Conservation (phyloP, 1,140 invertebrate genomes). For the Sogatella furcifera region DNA sequence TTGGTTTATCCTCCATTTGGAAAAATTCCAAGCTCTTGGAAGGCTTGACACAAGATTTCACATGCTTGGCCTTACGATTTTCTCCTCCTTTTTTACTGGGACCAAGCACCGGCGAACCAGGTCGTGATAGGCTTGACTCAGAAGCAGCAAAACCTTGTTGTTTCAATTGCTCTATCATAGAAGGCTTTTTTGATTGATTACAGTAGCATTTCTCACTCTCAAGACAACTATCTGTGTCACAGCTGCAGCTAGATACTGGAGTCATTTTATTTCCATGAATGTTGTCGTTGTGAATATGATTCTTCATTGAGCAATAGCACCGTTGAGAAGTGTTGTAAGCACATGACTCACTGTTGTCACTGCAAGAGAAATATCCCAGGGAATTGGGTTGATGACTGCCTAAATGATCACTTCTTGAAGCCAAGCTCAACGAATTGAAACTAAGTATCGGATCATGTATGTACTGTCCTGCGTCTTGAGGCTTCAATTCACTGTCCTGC, state of each 20-base stretch:
- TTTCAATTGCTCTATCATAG: slow-evolving; percentile 39
- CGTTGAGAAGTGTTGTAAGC: slow-evolving; percentile 59
- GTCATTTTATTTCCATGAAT: background rate
- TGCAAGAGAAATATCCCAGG: slow-evolving; percentile 64
- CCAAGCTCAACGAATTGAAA: no score
- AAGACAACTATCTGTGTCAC: slow-evolving; percentile 75
- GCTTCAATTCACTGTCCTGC: background rate
- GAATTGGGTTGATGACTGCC: slow-evolving; percentile 10
- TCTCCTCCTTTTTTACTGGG: slow-evolving; percentile 27
- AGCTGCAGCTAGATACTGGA: slow-evolving; percentile 41
- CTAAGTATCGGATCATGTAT: background rate
- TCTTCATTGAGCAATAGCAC: slow-evolving; percentile 55
- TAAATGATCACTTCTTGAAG: no score
- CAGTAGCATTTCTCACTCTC: slow-evolving; percentile 86
- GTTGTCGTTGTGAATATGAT: slow-evolving; percentile 7
- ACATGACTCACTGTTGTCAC: slow-evolving; percentile 68
- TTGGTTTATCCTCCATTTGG: background rate
- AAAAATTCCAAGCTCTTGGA: slow-evolving; percentile 46
- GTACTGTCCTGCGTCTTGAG: background rate
- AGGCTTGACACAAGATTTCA: slow-evolving; percentile 23
- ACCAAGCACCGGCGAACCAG: slow-evolving; percentile 24
- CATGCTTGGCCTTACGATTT: slow-evolving; percentile 24
- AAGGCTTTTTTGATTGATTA: slow-evolving; percentile 26
- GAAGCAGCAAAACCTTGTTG: slow-evolving; percentile 41
- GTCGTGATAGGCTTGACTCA: slow-evolving; percentile 35